Evolutionary conservation across 2,113 vertebrate species (phyloP), one percentile per base, ranked within the genome.

Genomic region (Colistium nudipinnis): DNA sequence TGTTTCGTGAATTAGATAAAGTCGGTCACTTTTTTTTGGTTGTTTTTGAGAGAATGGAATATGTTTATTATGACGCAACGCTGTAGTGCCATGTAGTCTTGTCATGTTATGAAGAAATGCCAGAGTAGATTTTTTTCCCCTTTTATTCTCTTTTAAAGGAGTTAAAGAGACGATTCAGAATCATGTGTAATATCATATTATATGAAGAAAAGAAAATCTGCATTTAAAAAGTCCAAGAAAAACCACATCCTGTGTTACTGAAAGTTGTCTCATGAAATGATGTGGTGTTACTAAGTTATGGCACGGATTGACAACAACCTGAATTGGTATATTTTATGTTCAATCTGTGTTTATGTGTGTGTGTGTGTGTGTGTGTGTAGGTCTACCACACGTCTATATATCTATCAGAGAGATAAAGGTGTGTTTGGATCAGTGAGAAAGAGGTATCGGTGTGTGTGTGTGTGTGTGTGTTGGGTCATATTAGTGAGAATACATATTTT

Each of bases 211-310:
- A n/a, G n/a, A n/a, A n/a, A 83, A 81, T 76, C 47, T 76, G 54
- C 63, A 56, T 60, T 60, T 80, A 52, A 78, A 67, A 77, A 71
- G 39, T 85, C 48, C 63, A 56, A 78, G 39, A 54, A 80, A 47
- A 74, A 43, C 43, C n/a, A 33, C 48, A 62, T 48, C 66, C 51
- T 51, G 17, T 72, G 72, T 64, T 62, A 39, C 56, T 84, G 39
- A 41, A 72, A 74, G 72, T 73, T 83, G 52, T 76, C 76, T 17
- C 57, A 75, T 14, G 67, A 54, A 70, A 75, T 56, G 14, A 79
- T 84, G 84, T 80, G 72, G 86, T 74, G 74, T 87, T 81, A 76
- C 76, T 89, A 87, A 91, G 80, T 89, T 80, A 87, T 90, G 56
- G 59, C 81, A 62, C 76, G 51, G 80, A 78, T 44, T 74, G 73